Base-by-base conservation (phyloP, 37 sponge, comb jelly and placozoan species). In the Oopsacas minuta region DNA sequence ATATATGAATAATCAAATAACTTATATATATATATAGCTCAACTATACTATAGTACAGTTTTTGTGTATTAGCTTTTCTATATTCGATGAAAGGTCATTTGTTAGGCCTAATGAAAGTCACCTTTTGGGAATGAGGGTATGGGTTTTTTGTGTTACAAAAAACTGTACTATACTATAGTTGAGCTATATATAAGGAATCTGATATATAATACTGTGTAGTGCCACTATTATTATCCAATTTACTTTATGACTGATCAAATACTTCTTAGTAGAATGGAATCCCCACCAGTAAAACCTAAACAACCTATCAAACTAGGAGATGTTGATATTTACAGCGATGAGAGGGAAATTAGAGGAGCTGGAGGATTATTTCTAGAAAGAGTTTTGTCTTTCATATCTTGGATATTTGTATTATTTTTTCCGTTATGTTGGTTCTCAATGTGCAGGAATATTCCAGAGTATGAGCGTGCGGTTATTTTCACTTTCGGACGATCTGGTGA, bases 381-480 rank as follows among this genome's bases (percentile, higher is more conserved):
- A 3, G 22, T 12, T 25, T 34, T 61, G 75, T 32, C 32, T 61
- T n/a, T 61, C 75, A 3, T 61, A 32, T 10, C 75, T 61, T 61
- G 75, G 75, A n/a, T 61, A 3, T 61, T 61, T 34, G 75, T 61
- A 61, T n/a, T 61, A 25, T 32, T 61, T 12, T 61, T 61, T n/a
- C 75, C 75, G 17, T 32, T 61, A 5, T 61, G 75, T 61, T 61
- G 75, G 75, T 61, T 61, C 22, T 10, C 28, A 20, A n/a, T 61
- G 20, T 61, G 75, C 75, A 61, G 75, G 30, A 61, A 61, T 61
- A 86, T 96, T 0, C 89, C 92, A 17, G 90, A 90, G 39, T 96
- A 96, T 83, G 91, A 94, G 85, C 49, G 95, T 35, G 98, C 95
- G 1, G 92, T 97, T 5, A 91, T 97, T 5, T 93, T 94, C 81